Evolutionary conservation across 2,113 vertebrate species (phyloP).

Genomic region (Ophiodon elongatus): DNA sequence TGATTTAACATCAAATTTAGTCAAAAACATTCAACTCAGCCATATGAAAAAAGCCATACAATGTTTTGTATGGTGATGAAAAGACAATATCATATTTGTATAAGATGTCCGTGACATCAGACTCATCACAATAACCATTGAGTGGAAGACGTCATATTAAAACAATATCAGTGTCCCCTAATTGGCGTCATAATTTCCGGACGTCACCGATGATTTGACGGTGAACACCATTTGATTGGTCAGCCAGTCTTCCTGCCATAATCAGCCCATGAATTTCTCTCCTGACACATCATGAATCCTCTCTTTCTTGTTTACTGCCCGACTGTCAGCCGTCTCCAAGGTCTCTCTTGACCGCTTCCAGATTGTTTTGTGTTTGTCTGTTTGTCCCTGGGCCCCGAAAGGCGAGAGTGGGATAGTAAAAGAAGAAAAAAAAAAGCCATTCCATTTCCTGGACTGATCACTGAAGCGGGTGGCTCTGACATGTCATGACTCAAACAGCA

Average conservation of each 20-base stretch:
- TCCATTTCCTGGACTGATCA: constrained; percentile 86
- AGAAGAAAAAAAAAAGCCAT: constrained; percentile 58
- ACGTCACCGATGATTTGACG: constrained; percentile 15
- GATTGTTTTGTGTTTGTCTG: constrained; percentile 80
- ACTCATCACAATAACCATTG: background rate
- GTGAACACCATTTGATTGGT: constrained; percentile 12
- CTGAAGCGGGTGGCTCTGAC: constrained; percentile 80
- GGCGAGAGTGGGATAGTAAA: constrained; percentile 66
- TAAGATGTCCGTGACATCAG: background rate
- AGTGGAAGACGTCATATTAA: background rate
- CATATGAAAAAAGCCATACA: too few relatives aligned
- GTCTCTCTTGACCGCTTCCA: constrained; percentile 73
- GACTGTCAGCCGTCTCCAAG: constrained; percentile 75
- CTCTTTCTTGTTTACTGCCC: constrained; percentile 64
- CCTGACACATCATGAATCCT: constrained; percentile 66
- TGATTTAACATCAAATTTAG: too few relatives aligned
- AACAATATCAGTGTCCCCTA: background rate
- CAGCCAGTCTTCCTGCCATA: constrained; percentile 1
- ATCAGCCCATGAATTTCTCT: constrained; percentile 39
- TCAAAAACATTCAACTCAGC: background rate
- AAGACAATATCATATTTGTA: background rate
- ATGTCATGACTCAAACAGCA: constrained; percentile 86
- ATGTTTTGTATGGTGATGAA: background rate
- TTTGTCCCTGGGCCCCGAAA: constrained; percentile 73
- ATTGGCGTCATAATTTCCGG: constrained; percentile 37